Conservation (phyloP, 2,797 vertebrate species). For the Catharus ustulatus region DNA sequence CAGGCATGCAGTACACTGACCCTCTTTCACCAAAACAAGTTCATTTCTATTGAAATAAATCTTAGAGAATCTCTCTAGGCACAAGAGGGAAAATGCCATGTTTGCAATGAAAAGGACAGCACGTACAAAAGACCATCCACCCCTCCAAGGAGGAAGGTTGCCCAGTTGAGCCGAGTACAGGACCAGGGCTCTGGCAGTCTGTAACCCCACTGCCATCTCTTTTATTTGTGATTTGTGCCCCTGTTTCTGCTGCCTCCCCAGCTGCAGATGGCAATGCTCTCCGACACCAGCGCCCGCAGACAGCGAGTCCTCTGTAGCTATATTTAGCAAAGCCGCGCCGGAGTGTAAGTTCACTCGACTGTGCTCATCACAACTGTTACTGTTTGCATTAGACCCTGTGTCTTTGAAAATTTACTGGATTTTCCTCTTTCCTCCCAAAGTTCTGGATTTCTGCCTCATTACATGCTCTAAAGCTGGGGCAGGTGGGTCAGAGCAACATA, state of each 20-base stretch:
- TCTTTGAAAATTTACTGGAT: not conserved
- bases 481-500: accelerated
- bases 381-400: not conserved
- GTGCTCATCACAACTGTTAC: not conserved
- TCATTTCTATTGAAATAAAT: not conserved
- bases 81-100: not conserved
- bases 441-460: not conserved
- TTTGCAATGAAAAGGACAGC: not conserved
- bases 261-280: not conserved
- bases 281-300: not conserved
- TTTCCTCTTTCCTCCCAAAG: not conserved
- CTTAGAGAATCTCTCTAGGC: not conserved
- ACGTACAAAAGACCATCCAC: not conserved
- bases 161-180: accelerated
- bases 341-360: not conserved
- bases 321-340: not conserved
- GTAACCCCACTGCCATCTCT: not conserved
- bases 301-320: not conserved
- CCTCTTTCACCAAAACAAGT: not conserved
- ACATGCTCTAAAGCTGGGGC: not conserved
- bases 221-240: not conserved
- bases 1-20: not conserved
- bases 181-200: not conserved
- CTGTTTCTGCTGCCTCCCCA: not conserved
- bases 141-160: not conserved